These are phyloP conservation scores for Heteromyza rotundicornis DNA, from an alignment of 2,888 invertebrate genomes.

Conservation along the genomic window DNA sequence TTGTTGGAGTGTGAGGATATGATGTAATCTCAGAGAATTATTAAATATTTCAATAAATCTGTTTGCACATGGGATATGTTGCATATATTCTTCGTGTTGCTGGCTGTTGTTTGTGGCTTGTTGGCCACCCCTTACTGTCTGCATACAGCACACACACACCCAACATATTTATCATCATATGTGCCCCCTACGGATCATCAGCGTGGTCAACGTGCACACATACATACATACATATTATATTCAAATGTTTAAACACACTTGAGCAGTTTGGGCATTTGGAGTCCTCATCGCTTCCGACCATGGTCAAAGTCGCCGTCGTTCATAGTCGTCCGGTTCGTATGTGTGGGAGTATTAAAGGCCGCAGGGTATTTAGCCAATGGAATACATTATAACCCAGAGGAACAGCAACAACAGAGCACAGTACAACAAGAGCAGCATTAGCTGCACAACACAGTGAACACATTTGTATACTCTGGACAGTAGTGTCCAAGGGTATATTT, in stretches of 20 bases:
- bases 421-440: too few relatives aligned
- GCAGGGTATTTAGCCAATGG: slow-evolving; percentile 9
- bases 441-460: too few relatives aligned
- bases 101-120: too few relatives aligned
- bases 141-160: too few relatives aligned
- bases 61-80: slow-evolving; percentile 20
- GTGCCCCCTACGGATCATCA: slow-evolving; percentile 21
- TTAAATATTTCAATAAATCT: slow-evolving; percentile 28
- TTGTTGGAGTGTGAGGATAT: slow-evolving; percentile 3
- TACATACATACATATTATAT: not conserved
- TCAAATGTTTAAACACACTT: slow-evolving; percentile 19
- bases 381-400: slow-evolving; percentile 2
- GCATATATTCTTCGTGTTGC: not conserved
- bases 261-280: slow-evolving; percentile 3
- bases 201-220: slow-evolving; percentile 12
- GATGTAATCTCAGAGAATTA: slow-evolving; percentile 24
- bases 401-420: not conserved
- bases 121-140: too few relatives aligned
- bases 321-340: too few relatives aligned
- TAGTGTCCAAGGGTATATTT: too few relatives aligned
- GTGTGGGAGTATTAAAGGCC: slow-evolving; percentile 8
- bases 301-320: too few relatives aligned
- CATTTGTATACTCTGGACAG: too few relatives aligned
- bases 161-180: slow-evolving; percentile 7
- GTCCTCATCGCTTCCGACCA: not conserved